A percentile compares a stretch with the other conserved stretches of the same genome.
phyloP scores from a whole-genome alignment of 2,888 invertebrate genomes.

The Bugulina stolonifera region DNA sequence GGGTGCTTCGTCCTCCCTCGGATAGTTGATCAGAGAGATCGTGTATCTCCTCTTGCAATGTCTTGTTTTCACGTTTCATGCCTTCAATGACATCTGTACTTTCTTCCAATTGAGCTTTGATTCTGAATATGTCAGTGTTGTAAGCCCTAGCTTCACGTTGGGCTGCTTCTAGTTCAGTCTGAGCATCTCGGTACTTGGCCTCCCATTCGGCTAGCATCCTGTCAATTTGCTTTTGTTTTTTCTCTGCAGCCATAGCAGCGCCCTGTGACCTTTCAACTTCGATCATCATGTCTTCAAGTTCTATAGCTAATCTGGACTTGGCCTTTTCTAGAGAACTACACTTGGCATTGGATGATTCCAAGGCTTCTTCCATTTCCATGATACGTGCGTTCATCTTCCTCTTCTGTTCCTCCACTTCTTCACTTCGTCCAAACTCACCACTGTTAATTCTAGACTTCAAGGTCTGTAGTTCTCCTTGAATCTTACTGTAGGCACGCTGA shows the following conservation, averaged over 20 bases:
- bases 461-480: conserved; percentile 21
- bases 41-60: conserved; percentile 98
- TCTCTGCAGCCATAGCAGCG: conserved; percentile 73
- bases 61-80: conserved; percentile 98
- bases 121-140: conserved; percentile 98
- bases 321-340: conserved; percentile 94
- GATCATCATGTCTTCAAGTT: conserved; percentile 94
- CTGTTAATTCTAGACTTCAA: conserved; percentile 21
- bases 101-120: conserved; percentile 93
- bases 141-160: conserved; percentile 99
- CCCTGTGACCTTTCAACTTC: conserved; percentile 74
- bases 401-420: conserved; percentile 50
- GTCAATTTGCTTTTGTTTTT: conserved; percentile 99
- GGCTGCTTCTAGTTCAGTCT: conserved; percentile 88
- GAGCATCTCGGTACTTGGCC: conserved; percentile 84
- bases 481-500: conserved; percentile 6
- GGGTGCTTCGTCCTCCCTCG: conserved; percentile 98
- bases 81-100: conserved; percentile 95
- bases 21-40: conserved; percentile 98
- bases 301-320: conserved; percentile 90
- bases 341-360: conserved; percentile 96
- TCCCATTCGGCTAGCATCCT: conserved; percentile 99
- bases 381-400: conserved; percentile 79
- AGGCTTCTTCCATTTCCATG: conserved; percentile 92
- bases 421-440: conserved; percentile 23